Percentiles rank a stretch among this genome's conserved stretches.
These are phyloP conservation scores for Morone chrysops DNA, from an alignment of 2,113 vertebrate species.

Conservation along the genomic window DNA sequence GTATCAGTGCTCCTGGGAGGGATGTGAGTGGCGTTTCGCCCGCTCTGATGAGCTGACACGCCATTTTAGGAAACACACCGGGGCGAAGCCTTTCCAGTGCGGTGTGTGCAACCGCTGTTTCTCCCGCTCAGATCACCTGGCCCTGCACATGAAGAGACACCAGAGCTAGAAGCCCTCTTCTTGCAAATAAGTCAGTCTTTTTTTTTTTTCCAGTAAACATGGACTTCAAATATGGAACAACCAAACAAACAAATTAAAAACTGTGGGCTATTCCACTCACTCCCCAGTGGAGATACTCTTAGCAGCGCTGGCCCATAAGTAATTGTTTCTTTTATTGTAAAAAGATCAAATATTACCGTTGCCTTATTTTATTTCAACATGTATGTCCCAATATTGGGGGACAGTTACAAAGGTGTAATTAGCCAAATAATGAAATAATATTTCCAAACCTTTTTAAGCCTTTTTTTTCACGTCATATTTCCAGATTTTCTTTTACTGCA, in stretches of 20 bases:
- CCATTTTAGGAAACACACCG: constrained; percentile 98
- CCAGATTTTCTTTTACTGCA: neutral
- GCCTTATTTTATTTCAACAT: constrained; percentile 60
- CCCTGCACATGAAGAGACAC: constrained; percentile 98
- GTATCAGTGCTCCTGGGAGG: constrained; percentile 97
- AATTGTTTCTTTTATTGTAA: constrained; percentile 37
- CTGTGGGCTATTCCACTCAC: constrained; percentile 26
- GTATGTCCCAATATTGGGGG: constrained; percentile 5
- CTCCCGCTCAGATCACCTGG: constrained; percentile 97
- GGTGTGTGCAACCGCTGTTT: constrained; percentile 94
- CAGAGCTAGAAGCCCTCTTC: constrained; percentile 85
- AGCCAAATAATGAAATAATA: constrained; percentile 16
- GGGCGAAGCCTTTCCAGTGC: constrained; percentile 98
- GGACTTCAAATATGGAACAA: constrained; percentile 37
- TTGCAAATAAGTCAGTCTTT: constrained; percentile 8
- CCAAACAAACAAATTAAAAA: constrained; percentile 42
- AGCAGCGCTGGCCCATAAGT: constrained; percentile 53
- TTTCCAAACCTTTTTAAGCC: constrained; percentile 1
- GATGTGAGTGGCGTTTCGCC: constrained; percentile 97
- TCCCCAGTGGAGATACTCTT: constrained; percentile 20
- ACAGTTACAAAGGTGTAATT: constrained; percentile 18
- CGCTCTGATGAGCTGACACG: constrained; percentile 97
- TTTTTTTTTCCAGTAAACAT: neutral
- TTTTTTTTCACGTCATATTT: constrained; percentile 24
- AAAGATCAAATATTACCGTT: constrained; percentile 40